A percentile compares a stretch with the other conserved stretches of the same genome.
These are phyloP conservation scores for Onthophagus sagittarius DNA, from an alignment of 2,888 invertebrate genomes.

Conservation along the genomic window DNA sequence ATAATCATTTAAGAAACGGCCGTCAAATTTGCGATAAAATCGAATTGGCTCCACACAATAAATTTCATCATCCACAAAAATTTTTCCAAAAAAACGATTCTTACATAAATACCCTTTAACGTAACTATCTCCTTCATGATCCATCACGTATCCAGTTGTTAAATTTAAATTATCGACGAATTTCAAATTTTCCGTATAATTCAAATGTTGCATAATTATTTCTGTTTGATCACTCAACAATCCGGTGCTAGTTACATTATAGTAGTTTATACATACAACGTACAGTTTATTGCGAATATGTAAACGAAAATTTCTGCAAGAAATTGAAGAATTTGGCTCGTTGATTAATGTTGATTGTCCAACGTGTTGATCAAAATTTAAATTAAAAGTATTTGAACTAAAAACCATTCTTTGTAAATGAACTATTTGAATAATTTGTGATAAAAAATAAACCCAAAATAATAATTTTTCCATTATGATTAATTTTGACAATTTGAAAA, in stretches of 20 bases:
- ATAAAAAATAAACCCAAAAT: neutral
- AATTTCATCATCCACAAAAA: conserved; percentile 27
- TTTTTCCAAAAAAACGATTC: conserved; percentile 33
- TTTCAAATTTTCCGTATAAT: neutral
- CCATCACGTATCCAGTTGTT: conserved; percentile 16
- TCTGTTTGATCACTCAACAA: conserved; percentile 17
- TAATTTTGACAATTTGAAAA: neutral
- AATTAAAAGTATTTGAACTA: neutral
- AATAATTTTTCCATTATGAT: neutral
- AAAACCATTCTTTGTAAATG: conserved; percentile 1
- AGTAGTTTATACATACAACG: conserved; percentile 15
- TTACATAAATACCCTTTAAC: conserved; percentile 34
- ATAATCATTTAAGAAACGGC: neutral
- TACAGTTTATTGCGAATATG: conserved; percentile 5
- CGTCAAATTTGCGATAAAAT: conserved; percentile 15
- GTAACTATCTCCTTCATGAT: conserved; percentile 23
- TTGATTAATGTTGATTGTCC: conserved; percentile 19
- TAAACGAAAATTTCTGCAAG: conserved; percentile 16
- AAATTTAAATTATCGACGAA: conserved; percentile 16
- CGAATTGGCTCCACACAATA: conserved; percentile 33
- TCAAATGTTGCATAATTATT: conserved; percentile 14
- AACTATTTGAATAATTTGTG: neutral
- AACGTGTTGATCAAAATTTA: conserved; percentile 11
- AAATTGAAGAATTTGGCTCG: conserved; percentile 1
- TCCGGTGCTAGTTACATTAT: conserved; percentile 7